phyloP scores from a whole-genome alignment of 2,113 vertebrate genomes.

The Acrocephalus kingi region DNA sequence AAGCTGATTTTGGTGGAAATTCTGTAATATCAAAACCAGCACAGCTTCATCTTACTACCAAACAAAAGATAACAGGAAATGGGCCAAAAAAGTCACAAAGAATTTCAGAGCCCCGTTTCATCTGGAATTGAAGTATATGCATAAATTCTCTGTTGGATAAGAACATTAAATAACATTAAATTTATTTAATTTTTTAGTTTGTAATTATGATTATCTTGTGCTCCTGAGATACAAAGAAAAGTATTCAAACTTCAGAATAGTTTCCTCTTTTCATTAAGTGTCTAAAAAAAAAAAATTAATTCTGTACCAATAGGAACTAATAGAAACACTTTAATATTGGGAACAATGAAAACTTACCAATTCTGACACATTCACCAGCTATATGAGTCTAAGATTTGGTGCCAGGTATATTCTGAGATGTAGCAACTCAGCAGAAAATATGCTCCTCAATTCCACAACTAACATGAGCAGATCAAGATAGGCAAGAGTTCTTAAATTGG shows the following conservation, averaged over 20 bases:
- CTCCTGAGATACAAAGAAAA: neutral
- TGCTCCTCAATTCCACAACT: neutral
- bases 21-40: neutral
- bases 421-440: neutral
- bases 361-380: neutral
- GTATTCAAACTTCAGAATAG: neutral
- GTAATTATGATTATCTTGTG: neutral
- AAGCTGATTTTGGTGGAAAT: neutral
- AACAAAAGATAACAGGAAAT: neutral
- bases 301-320: neutral
- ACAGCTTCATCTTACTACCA: neutral
- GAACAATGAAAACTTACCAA: neutral
- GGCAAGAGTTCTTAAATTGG: neutral
- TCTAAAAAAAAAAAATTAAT: neutral
- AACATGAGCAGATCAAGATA: neutral
- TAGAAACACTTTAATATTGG: neutral
- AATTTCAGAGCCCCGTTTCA: neutral
- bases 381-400: neutral
- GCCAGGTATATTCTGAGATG: neutral
- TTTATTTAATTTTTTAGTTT: neutral
- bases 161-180: neutral
- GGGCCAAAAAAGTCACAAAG: neutral
- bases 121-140: fast-evolving
- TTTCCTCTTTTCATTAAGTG: neutral
- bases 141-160: neutral